Evolutionary conservation across 2,888 invertebrate species (phyloP).

Genomic region (Amblyjoppa fuscipennis): DNA sequence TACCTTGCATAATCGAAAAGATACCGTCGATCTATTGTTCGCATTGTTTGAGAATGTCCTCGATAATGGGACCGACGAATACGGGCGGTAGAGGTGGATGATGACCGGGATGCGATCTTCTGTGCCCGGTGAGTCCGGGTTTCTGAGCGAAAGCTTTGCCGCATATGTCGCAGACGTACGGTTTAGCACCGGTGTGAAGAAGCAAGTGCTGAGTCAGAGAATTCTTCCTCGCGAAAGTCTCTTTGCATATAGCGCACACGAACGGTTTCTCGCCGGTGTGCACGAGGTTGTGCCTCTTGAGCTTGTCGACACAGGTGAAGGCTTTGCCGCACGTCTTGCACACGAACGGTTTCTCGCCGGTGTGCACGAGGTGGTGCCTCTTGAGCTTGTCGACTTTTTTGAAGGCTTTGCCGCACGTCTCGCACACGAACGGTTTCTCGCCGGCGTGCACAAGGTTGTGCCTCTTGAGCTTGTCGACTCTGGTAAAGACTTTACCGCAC

Average conservation of each 20-base stretch:
- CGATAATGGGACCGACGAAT: constrained; percentile 80
- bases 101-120: constrained; percentile 82
- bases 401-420: constrained; percentile 83
- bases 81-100: constrained; percentile 82
- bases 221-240: constrained; percentile 80
- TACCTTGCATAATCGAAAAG: constrained; percentile 9
- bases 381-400: constrained; percentile 78
- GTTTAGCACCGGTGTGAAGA: constrained; percentile 81
- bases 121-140: constrained; percentile 82
- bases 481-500: constrained; percentile 82
- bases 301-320: too few relatives aligned
- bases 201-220: constrained; percentile 82
- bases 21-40: constrained; percentile 22
- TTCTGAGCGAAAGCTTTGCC: constrained; percentile 83
- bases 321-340: too few relatives aligned
- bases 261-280: too few relatives aligned
- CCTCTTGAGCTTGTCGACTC: constrained; percentile 78
- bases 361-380: constrained; percentile 82
- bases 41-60: constrained; percentile 71
- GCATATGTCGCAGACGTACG: constrained; percentile 83
- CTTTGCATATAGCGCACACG: constrained; percentile 79
- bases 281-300: too few relatives aligned
- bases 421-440: constrained; percentile 82
- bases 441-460: constrained; percentile 83
- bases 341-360: constrained; percentile 80